Percentiles rank a stretch among this genome's conserved stretches.
Conservation (phyloP, 2,888 invertebrate genomes). For the Caenorhabditis sulstoni region DNA sequence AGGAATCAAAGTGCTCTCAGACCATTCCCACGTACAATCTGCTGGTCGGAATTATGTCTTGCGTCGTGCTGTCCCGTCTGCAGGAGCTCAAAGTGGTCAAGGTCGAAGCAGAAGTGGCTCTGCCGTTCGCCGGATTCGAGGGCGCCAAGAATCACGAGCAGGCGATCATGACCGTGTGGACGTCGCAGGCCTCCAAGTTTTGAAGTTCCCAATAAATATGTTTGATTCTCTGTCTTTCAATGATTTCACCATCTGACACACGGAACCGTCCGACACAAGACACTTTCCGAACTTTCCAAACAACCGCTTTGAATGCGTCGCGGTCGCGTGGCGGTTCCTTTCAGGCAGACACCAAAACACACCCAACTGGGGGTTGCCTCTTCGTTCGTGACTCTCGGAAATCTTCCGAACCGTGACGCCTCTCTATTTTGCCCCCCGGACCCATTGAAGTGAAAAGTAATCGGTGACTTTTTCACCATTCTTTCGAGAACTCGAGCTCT, state of each 20-base stretch:
- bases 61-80: slow-evolving; percentile 5
- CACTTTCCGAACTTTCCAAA: too few relatives aligned
- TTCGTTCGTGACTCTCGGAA: not conserved
- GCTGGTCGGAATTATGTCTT: slow-evolving; percentile 25
- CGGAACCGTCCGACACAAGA: too few relatives aligned
- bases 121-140: slow-evolving; percentile 16
- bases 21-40: slow-evolving; percentile 34
- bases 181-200: not conserved
- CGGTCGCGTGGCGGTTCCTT: too few relatives aligned
- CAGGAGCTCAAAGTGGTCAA: slow-evolving; percentile 10
- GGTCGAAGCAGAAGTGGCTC: slow-evolving; percentile 10
- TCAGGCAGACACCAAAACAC: too few relatives aligned
- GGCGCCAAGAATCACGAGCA: slow-evolving; percentile 24
- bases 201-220: too few relatives aligned
- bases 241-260: too few relatives aligned
- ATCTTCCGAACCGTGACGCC: not conserved
- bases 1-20: slow-evolving; percentile 8
- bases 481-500: too few relatives aligned
- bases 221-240: not conserved
- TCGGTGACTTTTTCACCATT: not conserved
- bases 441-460: not conserved
- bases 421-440: not conserved
- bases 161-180: slow-evolving; percentile 31
- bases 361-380: not conserved
- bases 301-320: too few relatives aligned